A percentile compares a stretch with the other conserved stretches of the same genome.
These are phyloP conservation scores for Apis florea DNA, from an alignment of 1,140 invertebrate species.

Conservation along the genomic window DNA sequence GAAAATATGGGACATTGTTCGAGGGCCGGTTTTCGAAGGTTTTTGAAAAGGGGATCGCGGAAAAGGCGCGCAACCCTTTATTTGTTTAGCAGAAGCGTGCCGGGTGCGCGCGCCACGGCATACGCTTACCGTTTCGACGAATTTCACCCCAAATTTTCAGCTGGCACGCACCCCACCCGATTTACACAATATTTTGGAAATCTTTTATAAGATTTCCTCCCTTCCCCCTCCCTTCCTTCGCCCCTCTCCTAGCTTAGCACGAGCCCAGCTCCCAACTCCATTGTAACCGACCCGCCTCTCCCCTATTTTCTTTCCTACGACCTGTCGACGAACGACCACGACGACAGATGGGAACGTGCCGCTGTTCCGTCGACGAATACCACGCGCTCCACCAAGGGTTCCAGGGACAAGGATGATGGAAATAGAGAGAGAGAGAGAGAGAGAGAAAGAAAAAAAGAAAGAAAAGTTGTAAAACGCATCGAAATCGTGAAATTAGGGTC, in stretches of 20 bases:
- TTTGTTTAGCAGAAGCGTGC: conserved; percentile 73
- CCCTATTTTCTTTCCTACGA: conserved; percentile 19
- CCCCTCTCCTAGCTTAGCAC: conserved; percentile 61
- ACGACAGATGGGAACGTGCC: conserved; percentile 76
- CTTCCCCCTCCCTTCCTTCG: neutral
- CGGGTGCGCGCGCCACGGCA: conserved; percentile 44
- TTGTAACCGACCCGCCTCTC: conserved; percentile 66
- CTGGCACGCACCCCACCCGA: conserved; percentile 67
- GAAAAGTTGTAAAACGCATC: conserved; percentile 73
- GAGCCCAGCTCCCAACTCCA: conserved; percentile 51
- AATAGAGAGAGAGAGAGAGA: neutral
- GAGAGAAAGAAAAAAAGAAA: neutral
- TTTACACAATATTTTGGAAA: conserved; percentile 82
- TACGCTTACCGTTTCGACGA: conserved; percentile 66
- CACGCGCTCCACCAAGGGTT: neutral
- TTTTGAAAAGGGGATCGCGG: conserved; percentile 5
- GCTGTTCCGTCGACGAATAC: conserved; percentile 31
- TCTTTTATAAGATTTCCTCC: conserved; percentile 76
- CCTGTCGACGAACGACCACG: conserved; percentile 55
- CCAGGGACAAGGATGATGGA: conserved; percentile 23
- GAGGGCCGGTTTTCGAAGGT: neutral
- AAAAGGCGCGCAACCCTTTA: conserved; percentile 76
- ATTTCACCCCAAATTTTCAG: conserved; percentile 79
- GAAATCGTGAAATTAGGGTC: conserved; percentile 78
- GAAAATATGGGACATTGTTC: conserved; percentile 60